These are phyloP conservation scores for Corythucha ciliata DNA, from an alignment of 2,888 invertebrate species.

Conservation along the genomic window DNA sequence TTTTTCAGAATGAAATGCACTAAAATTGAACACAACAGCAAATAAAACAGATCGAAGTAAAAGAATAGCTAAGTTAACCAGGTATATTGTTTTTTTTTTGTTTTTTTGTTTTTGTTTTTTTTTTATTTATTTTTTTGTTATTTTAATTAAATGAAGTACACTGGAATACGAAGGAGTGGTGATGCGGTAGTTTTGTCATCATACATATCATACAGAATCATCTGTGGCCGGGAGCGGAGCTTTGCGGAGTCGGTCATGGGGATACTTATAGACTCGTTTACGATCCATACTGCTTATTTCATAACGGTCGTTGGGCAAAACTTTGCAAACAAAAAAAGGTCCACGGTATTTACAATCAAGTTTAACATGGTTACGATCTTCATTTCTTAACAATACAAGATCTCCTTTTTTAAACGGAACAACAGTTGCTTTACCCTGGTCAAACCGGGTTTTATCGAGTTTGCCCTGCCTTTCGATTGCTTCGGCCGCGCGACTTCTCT, in stretches of 20 bases:
- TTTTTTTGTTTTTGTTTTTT: no score
- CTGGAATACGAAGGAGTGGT: no score
- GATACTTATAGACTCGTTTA: conserved; percentile 1
- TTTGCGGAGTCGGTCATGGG: conserved; percentile 13
- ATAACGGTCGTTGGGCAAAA: conserved; percentile 6
- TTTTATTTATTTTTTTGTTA: no score
- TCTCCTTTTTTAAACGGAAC: neutral
- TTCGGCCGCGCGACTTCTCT: neutral
- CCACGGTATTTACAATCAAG: conserved; percentile 11
- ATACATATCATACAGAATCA: no score
- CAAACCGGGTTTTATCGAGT: neutral
- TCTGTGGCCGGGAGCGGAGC: no score
- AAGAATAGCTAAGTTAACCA: no score
- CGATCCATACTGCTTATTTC: conserved; percentile 1
- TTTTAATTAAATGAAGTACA: no score
- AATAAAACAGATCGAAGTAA: no score
- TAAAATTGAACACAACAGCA: no score
- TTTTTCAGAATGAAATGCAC: no score
- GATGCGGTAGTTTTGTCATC: no score
- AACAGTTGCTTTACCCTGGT: neutral
- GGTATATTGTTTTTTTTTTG: no score
- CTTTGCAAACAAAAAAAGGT: neutral
- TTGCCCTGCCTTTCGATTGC: neutral
- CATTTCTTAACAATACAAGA: neutral
- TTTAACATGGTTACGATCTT: conserved; percentile 7